phyloP scores from a whole-genome alignment of 92 coral and sea anemone genomes.

The Palythoa grandis region DNA sequence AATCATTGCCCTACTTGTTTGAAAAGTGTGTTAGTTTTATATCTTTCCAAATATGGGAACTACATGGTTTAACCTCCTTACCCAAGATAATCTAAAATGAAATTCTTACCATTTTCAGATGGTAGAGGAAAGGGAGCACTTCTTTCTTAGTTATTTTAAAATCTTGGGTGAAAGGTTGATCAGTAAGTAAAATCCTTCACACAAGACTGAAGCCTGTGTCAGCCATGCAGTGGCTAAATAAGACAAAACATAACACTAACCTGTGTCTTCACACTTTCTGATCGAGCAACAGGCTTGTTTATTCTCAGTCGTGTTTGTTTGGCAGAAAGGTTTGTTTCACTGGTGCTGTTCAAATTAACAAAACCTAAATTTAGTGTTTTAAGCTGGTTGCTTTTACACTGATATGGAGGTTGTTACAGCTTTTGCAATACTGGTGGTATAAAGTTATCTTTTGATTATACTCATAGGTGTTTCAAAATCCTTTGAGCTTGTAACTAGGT shows the following conservation, averaged over 20 bases:
- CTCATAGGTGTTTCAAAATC: not conserved
- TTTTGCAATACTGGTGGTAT: not conserved
- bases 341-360: conserved; percentile 42
- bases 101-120: too few relatives aligned
- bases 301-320: conserved; percentile 52
- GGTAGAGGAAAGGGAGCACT: too few relatives aligned
- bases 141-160: too few relatives aligned
- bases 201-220: too few relatives aligned
- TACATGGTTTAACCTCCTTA: too few relatives aligned
- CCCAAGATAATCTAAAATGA: too few relatives aligned
- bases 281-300: conserved; percentile 68
- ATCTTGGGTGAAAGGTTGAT: too few relatives aligned
- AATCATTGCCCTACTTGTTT: too few relatives aligned
- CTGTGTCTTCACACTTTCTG: conserved; percentile 88
- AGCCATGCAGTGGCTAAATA: not conserved
- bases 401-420: not conserved
- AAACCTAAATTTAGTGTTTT: not conserved
- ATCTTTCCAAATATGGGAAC: too few relatives aligned
- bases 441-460: too few relatives aligned
- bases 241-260: conserved; percentile 46
- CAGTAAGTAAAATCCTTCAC: too few relatives aligned
- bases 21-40: too few relatives aligned
- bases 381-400: not conserved
- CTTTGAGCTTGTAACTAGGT: not conserved
- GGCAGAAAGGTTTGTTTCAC: conserved; percentile 62